Evolutionary conservation across 2,113 vertebrate genomes (phyloP).

Genomic region (Scophthalmus maximus): DNA sequence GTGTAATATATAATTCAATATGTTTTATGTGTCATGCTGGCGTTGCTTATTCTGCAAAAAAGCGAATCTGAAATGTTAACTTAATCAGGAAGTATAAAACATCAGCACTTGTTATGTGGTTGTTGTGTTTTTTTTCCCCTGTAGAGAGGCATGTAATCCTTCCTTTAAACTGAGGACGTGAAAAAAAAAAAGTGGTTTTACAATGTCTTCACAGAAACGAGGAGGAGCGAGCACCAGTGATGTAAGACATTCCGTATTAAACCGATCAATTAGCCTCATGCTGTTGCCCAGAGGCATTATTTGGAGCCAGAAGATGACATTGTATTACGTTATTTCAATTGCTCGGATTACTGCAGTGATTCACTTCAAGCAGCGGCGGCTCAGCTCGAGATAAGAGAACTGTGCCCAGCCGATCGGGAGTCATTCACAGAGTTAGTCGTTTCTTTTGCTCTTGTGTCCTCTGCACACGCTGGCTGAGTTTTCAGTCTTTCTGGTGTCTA

Average conservation of each 20-base stretch:
- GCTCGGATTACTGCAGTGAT: slow-evolving; percentile 6
- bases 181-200: neutral
- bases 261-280: slow-evolving; percentile 33
- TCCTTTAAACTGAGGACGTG: neutral
- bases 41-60: neutral
- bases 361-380: neutral
- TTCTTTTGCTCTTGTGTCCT: slow-evolving; percentile 1
- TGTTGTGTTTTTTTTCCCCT: no score
- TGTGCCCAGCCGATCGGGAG: neutral
- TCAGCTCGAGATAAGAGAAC: neutral
- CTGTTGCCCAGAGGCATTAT: neutral
- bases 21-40: neutral
- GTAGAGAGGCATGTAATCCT: neutral
- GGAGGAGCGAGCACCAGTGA: neutral
- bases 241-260: neutral
- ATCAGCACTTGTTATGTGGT: no score
- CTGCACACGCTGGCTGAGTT: neutral
- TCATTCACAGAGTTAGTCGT: neutral
- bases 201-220: neutral
- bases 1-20: neutral
- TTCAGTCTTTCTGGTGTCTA: neutral
- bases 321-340: slow-evolving; percentile 34
- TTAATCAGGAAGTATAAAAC: neutral
- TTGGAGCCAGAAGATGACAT: slow-evolving; percentile 35
- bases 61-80: neutral